Base-by-base conservation (phyloP, 2,888 invertebrate genomes). In the Frankliniella intonsa region DNA sequence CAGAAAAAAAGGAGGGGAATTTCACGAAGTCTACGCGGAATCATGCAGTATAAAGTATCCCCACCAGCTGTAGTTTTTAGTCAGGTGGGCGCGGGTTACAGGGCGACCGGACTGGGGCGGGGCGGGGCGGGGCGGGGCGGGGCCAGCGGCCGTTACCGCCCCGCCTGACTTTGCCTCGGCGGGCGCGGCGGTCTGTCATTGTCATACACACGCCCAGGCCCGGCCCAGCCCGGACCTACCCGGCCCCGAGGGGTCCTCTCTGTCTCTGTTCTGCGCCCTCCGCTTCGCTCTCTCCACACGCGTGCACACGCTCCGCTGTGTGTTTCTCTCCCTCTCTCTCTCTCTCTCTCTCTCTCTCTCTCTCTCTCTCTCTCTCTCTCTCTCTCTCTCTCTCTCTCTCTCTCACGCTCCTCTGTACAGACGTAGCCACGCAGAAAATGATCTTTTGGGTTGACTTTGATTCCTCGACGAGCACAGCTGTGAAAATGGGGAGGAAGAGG, bases 401-500 rank as follows among this genome's bases (percentile, higher is more conserved):
- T 25, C 8, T 25, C 22, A 25, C 22, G 69, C 22, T 76, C 25
- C 8, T 25, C 69, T 76, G 69, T 25, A 25, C 22, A 12, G 69
- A 76, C 69, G 69, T 25, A 76, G 69, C 69, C 69, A 76, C 69
- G 69, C 69, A 76, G 69, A 76, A 76, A 76, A 76, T 76, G 69
- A 76, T 76, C 69, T 76, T 76, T 25, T 76, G 69, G 38, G 69
- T 76, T 76, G 69, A 76, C 69, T 76, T 76, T 76, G 69, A 76
- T 76, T 76, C 69, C 8, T 22, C 69, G 69, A 76, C 55, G 55
- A 11, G 55, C 11, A 55, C 55, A 8, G 55, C 14, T 55, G 2
- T 55, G 55, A 19, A 55, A 5, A 55, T 11, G 7, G 55, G 7
- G 55, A 55, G 55, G 7, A 8, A 55, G 55, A 55, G 55, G 7